A percentile compares a stretch with the other conserved stretches of the same genome.
These are phyloP conservation scores for Synanthedon andrenaeformis DNA, from an alignment of 2,888 invertebrate genomes.

Conservation along the genomic window DNA sequence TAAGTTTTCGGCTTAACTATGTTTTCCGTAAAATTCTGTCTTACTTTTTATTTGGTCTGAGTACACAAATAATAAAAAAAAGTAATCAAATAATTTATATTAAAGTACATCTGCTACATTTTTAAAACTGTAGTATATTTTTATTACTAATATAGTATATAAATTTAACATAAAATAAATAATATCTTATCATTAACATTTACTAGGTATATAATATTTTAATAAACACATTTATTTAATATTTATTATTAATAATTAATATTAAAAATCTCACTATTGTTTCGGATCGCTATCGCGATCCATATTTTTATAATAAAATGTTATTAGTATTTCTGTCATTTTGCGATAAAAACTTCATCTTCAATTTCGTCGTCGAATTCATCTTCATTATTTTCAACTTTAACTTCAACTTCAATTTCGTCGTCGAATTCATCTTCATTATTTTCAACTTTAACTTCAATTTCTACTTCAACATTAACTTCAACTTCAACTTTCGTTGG, in stretches of 20 bases:
- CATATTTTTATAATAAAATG: constrained; percentile 8
- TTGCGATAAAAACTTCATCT: constrained; percentile 5
- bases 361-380: constrained; percentile 15
- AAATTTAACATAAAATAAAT: constrained; percentile 45
- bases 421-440: constrained; percentile 5
- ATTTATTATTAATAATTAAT: constrained; percentile 10
- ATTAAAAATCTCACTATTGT: constrained; percentile 54
- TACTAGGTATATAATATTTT: constrained; percentile 16
- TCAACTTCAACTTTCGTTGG: not conserved
- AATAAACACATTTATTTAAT: constrained; percentile 7
- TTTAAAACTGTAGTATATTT: not conserved
- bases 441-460: not conserved
- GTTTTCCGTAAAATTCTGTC: no score
- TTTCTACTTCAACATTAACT: not conserved
- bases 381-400: constrained; percentile 9
- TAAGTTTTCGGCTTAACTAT: no score
- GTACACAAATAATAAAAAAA: no score
- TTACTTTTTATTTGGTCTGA: no score
- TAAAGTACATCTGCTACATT: not conserved
- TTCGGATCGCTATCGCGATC: constrained; percentile 20
- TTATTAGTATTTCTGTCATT: constrained; percentile 6
- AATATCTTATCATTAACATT: constrained; percentile 15
- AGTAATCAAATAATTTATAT: not conserved
- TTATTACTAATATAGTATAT: constrained; percentile 15
- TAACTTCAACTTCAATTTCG: not conserved